Percentiles rank a stretch among this genome's conserved stretches.
Evolutionary conservation across 2,888 invertebrate species (phyloP).

Genomic region (Julus scanicus): DNA sequence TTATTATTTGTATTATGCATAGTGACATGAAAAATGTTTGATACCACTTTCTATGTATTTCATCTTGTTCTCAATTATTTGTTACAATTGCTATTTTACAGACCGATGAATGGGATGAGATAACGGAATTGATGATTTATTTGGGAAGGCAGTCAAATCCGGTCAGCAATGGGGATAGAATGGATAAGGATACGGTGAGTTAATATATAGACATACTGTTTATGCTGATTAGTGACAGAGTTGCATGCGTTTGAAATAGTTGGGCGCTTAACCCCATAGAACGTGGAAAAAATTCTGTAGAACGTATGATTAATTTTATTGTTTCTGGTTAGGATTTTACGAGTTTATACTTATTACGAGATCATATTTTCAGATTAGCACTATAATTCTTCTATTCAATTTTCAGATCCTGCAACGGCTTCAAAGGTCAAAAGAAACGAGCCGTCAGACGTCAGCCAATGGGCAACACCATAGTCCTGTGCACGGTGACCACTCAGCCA

Average conservation of each 20-base stretch:
- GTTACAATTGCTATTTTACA: slow-evolving; percentile 62
- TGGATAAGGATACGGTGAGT: slow-evolving; percentile 66
- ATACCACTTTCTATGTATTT: no score
- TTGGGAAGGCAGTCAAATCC: slow-evolving; percentile 64
- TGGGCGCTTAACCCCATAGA: no score
- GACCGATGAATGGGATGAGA: slow-evolving; percentile 75
- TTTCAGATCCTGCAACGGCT: slow-evolving; percentile 63
- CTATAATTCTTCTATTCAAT: neutral
- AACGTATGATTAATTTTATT: no score
- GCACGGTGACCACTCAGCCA: slow-evolving; percentile 71
- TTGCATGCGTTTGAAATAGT: no score
- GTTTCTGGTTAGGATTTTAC: no score
- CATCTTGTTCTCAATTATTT: neutral
- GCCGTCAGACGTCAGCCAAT: slow-evolving; percentile 60
- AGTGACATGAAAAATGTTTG: no score
- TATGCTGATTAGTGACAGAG: no score
- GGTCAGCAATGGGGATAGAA: slow-evolving; percentile 72
- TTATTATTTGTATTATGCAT: no score
- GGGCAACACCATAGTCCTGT: slow-evolving; percentile 68
- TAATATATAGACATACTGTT: neutral
- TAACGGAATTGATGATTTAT: slow-evolving; percentile 59
- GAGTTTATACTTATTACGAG: no score
- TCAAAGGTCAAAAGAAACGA: slow-evolving; percentile 63
- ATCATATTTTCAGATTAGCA: no score
- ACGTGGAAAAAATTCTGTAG: no score